phyloP scores from a whole-genome alignment of 2,113 vertebrate genomes.

The Etia nguti region DNA sequence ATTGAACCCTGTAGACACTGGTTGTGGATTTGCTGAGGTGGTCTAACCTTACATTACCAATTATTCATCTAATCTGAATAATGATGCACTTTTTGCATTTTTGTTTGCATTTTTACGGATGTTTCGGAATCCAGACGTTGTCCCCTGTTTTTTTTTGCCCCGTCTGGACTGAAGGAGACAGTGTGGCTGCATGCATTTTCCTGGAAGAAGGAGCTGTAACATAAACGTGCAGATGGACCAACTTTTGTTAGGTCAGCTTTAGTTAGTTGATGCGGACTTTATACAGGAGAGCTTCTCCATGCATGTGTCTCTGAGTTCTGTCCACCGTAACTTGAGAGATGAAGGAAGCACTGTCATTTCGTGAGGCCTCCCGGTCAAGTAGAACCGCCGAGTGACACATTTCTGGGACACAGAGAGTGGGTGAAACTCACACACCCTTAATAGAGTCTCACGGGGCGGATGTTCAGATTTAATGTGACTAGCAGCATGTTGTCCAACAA shows the following conservation, averaged over 20 bases:
- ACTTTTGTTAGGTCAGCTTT: background rate
- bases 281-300: background rate
- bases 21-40: conserved; percentile 45
- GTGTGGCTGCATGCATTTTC: background rate
- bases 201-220: background rate
- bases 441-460: conserved; percentile 24
- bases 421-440: conserved; percentile 13
- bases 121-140: background rate
- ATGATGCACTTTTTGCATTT: background rate
- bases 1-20: conserved; percentile 60
- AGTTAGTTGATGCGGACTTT: background rate
- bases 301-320: background rate
- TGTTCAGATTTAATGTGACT: conserved; percentile 48
- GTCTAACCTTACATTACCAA: conserved; percentile 58
- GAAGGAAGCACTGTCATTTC: background rate
- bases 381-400: conserved; percentile 4
- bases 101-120: background rate
- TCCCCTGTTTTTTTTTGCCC: background rate
- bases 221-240: background rate
- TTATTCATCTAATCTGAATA: conserved; percentile 51
- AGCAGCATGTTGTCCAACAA: conserved; percentile 42
- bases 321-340: background rate
- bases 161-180: background rate
- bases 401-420: conserved; percentile 3
- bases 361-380: conserved; percentile 6